A percentile compares a stretch with the other conserved stretches of the same genome.
Conservation (phyloP, 2,797 vertebrate species). For the Mus spretus region DNA sequence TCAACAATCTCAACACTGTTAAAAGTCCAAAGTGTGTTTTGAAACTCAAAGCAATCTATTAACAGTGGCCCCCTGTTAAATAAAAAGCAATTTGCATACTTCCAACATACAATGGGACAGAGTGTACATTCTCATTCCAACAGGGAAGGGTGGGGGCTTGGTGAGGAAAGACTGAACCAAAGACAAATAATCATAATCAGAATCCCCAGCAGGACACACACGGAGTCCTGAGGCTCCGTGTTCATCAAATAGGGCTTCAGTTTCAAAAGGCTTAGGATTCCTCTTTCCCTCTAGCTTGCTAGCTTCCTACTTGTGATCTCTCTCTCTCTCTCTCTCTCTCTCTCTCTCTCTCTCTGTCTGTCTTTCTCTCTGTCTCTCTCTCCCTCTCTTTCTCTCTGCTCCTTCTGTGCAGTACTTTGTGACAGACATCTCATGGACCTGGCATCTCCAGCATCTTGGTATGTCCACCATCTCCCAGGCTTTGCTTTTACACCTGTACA, state of each 20-base stretch:
- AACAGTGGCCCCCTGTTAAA: background rate
- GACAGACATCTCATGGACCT: background rate
- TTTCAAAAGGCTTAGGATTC: background rate
- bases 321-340: background rate
- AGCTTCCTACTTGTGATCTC: background rate
- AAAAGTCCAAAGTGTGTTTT: background rate
- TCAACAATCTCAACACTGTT: background rate
- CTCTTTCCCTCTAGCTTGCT: background rate
- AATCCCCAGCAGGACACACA: background rate
- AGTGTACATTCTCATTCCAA: background rate
- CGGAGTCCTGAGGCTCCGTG: background rate
- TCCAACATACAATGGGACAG: background rate
- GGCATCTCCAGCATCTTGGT: background rate
- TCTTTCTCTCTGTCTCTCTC: no score
- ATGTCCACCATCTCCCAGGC: background rate
- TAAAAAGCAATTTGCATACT: background rate
- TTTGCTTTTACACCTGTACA: background rate
- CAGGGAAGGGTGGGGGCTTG: background rate
- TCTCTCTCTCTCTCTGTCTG: background rate
- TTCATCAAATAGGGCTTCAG: background rate
- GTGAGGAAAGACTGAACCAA: background rate
- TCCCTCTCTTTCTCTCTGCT: rapidly evolving
- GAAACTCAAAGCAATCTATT: background rate
- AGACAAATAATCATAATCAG: background rate
- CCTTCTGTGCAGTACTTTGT: background rate